These are phyloP conservation scores for Zootermopsis nevadensis DNA, from an alignment of 2,888 invertebrate genomes.

Conservation along the genomic window DNA sequence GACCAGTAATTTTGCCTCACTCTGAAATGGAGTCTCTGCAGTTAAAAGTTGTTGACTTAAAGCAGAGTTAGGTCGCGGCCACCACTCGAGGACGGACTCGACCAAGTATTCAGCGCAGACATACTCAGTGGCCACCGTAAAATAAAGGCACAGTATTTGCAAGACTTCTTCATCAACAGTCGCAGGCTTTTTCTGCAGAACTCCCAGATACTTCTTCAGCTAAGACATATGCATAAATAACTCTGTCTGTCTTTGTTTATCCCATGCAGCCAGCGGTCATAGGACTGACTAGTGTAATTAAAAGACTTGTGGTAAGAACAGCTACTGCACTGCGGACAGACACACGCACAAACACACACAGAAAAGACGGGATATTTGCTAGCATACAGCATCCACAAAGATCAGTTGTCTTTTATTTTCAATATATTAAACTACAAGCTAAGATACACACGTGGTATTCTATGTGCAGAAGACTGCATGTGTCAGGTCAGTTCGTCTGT, in stretches of 20 bases:
- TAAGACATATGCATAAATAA: constrained; percentile 34
- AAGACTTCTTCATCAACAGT: no score
- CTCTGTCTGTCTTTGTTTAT: constrained; percentile 19
- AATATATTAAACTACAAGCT: constrained; percentile 17
- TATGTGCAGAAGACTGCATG: not conserved
- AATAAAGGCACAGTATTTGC: no score
- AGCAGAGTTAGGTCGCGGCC: no score
- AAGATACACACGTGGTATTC: constrained; percentile 1
- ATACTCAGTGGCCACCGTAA: no score
- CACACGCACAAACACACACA: not conserved
- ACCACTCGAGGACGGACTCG: no score
- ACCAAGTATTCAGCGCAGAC: no score
- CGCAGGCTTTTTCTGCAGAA: not conserved
- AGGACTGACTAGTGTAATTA: constrained; percentile 22
- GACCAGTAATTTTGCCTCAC: no score
- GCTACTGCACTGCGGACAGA: constrained; percentile 5
- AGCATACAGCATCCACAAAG: not conserved
- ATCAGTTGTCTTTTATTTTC: constrained; percentile 1
- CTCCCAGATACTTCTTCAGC: not conserved
- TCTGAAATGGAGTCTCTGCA: no score
- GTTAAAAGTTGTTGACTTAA: no score
- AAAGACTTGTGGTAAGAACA: constrained; percentile 26
- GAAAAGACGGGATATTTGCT: constrained; percentile 2
- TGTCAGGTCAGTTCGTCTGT: not conserved
- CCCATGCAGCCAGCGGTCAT: constrained; percentile 4